Conservation (phyloP, 2,888 invertebrate species). For the Encarsia formosa region DNA sequence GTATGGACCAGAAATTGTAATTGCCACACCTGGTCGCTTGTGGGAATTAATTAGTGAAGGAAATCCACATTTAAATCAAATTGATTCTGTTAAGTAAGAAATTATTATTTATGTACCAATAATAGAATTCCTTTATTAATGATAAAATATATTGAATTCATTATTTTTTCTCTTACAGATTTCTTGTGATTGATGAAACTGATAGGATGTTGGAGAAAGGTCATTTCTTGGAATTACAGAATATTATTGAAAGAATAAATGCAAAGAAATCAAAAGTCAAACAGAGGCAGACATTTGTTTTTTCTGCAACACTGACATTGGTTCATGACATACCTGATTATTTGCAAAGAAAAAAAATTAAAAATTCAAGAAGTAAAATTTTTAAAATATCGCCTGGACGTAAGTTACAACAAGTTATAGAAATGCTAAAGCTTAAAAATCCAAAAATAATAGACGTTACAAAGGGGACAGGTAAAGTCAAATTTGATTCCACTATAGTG, state of each 20-base stretch:
- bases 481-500: no score
- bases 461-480: constrained; percentile 61
- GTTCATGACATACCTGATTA: constrained; percentile 81
- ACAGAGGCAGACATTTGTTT: constrained; percentile 87
- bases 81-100: constrained; percentile 65
- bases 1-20: constrained; percentile 85
- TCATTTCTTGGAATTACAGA: constrained; percentile 88
- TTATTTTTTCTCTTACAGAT: constrained; percentile 55
- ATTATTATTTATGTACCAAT: neutral
- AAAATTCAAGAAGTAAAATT: constrained; percentile 53
- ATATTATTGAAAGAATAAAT: constrained; percentile 77
- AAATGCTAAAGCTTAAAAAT: constrained; percentile 78
- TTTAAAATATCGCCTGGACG: constrained; percentile 67
- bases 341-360: constrained; percentile 58
- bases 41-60: constrained; percentile 89
- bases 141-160: neutral
- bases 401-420: constrained; percentile 73
- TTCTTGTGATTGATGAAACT: constrained; percentile 94
- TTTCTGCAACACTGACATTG: constrained; percentile 93
- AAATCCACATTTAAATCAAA: constrained; percentile 69
- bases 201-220: constrained; percentile 97
- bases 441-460: constrained; percentile 94
- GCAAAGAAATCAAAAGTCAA: constrained; percentile 58
- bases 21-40: constrained; percentile 94
- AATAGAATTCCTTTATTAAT: neutral